Conservation (phyloP, 2,113 vertebrate genomes). For the Numida meleagris region DNA sequence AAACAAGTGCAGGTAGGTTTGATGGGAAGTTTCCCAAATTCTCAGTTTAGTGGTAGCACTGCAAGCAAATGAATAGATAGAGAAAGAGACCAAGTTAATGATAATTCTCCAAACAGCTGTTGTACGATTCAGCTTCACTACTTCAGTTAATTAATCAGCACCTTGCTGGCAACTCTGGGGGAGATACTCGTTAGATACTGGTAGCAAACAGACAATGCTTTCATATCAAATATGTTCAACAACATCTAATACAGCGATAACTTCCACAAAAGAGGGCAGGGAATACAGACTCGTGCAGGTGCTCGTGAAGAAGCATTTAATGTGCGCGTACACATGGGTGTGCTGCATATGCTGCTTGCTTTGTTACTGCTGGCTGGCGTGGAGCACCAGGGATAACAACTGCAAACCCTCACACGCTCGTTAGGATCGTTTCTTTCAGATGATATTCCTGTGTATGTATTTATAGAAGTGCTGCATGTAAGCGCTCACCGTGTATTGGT, state of each 20-base stretch:
- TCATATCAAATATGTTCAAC: slow-evolving; percentile 83
- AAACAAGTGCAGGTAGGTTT: slow-evolving; percentile 50
- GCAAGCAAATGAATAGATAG: slow-evolving; percentile 75
- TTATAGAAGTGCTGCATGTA: neutral
- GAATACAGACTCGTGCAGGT: slow-evolving; percentile 14
- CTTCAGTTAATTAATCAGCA: slow-evolving; percentile 89
- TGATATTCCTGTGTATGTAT: neutral
- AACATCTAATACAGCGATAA: slow-evolving; percentile 70
- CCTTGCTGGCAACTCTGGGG: slow-evolving; percentile 84
- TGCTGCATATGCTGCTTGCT: neutral
- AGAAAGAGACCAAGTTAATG: slow-evolving; percentile 81
- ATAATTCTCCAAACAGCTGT: slow-evolving; percentile 83
- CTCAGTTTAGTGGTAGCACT: slow-evolving; percentile 54
- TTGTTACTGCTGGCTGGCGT: slow-evolving; percentile 20
- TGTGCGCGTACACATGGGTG: neutral
- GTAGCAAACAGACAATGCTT: slow-evolving; percentile 81
- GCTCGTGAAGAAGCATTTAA: slow-evolving; percentile 14
- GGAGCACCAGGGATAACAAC: neutral
- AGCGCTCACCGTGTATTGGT: neutral
- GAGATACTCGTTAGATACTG: slow-evolving; percentile 82
- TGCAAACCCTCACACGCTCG: neutral
- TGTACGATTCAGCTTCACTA: slow-evolving; percentile 83
- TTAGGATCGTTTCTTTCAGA: neutral
- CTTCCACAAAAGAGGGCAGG: slow-evolving; percentile 66
- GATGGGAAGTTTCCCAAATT: slow-evolving; percentile 29